Percentiles rank a stretch among this genome's conserved stretches.
Conservation (phyloP, 2,888 invertebrate species). For the Oligia fasciuncula region DNA sequence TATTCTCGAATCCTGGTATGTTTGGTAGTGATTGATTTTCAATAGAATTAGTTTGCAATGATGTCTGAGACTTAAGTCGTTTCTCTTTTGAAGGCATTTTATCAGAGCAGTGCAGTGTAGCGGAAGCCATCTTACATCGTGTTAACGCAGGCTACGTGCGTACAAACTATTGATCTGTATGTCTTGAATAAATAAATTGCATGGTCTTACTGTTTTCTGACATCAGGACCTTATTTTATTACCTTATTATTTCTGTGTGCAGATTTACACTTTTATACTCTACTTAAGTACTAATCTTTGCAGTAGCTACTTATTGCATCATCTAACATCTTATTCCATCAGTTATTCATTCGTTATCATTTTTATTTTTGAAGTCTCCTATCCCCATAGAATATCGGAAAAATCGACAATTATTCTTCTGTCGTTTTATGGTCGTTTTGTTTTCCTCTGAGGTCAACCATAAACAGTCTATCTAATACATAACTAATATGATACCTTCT, state of each 20-base stretch:
- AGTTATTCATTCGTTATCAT: neutral
- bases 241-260: slow-evolving; percentile 4
- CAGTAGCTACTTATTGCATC: neutral
- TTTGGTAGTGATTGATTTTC: slow-evolving; percentile 74
- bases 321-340: slow-evolving; percentile 1
- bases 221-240: neutral
- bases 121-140: slow-evolving; percentile 1
- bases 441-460: slow-evolving; percentile 8
- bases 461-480: neutral
- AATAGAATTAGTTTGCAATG: slow-evolving; percentile 72
- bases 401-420: slow-evolving; percentile 11
- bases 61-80: slow-evolving; percentile 42
- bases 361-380: neutral
- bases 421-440: slow-evolving; percentile 26
- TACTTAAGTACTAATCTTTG: slow-evolving; percentile 1
- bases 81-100: slow-evolving; percentile 42
- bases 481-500: slow-evolving; percentile 6
- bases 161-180: neutral
- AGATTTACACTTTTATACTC: neutral
- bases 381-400: neutral
- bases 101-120: slow-evolving; percentile 8
- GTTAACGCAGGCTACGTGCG: neutral
- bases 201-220: neutral
- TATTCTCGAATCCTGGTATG: slow-evolving; percentile 61
- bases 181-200: neutral